These are phyloP conservation scores for Dryobota labecula DNA, from an alignment of 2,888 invertebrate species.

Conservation along the genomic window DNA sequence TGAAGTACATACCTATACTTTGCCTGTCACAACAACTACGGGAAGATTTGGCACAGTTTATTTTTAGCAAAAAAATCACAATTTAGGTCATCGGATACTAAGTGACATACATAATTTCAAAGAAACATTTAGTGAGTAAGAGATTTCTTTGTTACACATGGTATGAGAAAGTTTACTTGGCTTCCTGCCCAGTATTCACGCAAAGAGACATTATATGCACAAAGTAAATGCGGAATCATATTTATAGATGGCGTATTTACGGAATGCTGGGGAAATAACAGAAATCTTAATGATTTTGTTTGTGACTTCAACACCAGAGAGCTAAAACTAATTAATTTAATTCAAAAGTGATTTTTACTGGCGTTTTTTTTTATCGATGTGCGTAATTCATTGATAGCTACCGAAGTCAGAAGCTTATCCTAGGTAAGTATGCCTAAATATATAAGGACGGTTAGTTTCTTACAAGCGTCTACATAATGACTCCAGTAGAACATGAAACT, in stretches of 20 bases:
- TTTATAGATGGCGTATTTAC: constrained; percentile 62
- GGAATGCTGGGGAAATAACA: constrained; percentile 38
- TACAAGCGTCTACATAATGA: background rate
- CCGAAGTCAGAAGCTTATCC: background rate
- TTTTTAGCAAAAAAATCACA: constrained; percentile 12
- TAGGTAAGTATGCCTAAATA: no score
- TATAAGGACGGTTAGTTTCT: background rate
- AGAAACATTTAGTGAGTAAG: constrained; percentile 22
- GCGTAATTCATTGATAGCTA: background rate
- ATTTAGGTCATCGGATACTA: constrained; percentile 10
- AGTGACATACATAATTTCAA: constrained; percentile 16
- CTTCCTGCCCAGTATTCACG: constrained; percentile 65
- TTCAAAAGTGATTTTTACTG: background rate
- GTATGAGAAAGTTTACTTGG: constrained; percentile 67
- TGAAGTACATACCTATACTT: no score
- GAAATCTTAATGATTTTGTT: constrained; percentile 16
- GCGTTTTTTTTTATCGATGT: background rate
- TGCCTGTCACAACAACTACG: background rate
- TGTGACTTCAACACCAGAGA: background rate
- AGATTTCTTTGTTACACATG: constrained; percentile 39
- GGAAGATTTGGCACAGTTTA: background rate
- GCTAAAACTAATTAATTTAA: background rate
- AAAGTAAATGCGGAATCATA: constrained; percentile 56
- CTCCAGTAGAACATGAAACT: background rate
- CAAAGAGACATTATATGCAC: constrained; percentile 60